These are phyloP conservation scores for Zeus faber DNA, from an alignment of 2,113 vertebrate species.

Conservation along the genomic window DNA sequence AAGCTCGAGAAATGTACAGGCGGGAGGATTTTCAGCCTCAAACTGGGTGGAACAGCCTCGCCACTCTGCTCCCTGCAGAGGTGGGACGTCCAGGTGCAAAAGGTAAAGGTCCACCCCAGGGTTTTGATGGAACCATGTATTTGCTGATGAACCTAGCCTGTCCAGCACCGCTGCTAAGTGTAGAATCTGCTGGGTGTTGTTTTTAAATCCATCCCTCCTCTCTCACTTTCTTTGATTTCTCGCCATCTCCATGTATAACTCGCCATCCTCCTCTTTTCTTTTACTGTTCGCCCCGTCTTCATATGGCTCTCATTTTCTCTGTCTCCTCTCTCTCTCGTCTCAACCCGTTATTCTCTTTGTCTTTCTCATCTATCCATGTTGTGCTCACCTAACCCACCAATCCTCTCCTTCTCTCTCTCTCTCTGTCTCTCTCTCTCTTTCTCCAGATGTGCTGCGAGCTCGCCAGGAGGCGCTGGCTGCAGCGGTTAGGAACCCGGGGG, in stretches of 20 bases:
- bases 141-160: no score
- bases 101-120: no score
- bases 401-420: conserved; percentile 17
- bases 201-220: background rate
- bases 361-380: background rate
- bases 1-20: background rate
- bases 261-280: no score
- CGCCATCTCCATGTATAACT: no score
- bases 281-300: no score
- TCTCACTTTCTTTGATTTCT: no score
- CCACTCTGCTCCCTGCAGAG: no score
- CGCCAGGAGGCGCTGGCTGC: conserved; percentile 86
- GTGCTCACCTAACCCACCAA: conserved; percentile 5
- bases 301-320: no score
- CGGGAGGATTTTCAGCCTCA: background rate
- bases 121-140: no score
- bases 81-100: no score
- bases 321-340: background rate
- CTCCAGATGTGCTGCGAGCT: conserved; percentile 83
- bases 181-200: background rate
- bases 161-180: no score
- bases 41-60: no score
- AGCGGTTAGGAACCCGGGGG: conserved; percentile 77
- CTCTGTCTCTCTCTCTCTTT: conserved; percentile 1
- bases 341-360: background rate